phyloP scores from a whole-genome alignment of 1,140 invertebrate genomes.

The Bombyx mandarina region DNA sequence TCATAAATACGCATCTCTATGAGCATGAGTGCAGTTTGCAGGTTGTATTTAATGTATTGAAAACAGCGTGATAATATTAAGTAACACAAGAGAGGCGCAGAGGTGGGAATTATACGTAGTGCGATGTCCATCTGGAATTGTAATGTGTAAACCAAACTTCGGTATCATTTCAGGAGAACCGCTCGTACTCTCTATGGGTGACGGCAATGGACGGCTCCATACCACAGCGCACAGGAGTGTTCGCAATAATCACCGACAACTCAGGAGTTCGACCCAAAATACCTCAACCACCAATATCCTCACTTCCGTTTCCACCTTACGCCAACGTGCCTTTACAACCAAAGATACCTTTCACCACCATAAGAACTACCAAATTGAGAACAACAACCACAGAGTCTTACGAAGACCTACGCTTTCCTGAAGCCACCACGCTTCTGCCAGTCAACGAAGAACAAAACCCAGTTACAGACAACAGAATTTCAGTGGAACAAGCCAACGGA shows the following conservation, averaged over 20 bases:
- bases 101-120: too few species aligned
- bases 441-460: constrained; percentile 27
- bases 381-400: constrained; percentile 26
- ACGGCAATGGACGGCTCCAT: constrained; percentile 48
- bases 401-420: constrained; percentile 17
- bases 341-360: constrained; percentile 29
- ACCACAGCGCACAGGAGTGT: constrained; percentile 49
- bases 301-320: constrained; percentile 29
- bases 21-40: too few species aligned
- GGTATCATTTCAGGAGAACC: constrained; percentile 44
- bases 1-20: too few species aligned
- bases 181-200: constrained; percentile 55
- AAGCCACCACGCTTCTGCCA: constrained; percentile 31
- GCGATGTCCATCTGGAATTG: too few species aligned
- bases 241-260: constrained; percentile 49
- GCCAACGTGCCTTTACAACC: constrained; percentile 25
- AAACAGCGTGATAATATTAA: too few species aligned
- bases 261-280: constrained; percentile 29
- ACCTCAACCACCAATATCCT: constrained; percentile 31
- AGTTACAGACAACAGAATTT: constrained; percentile 21
- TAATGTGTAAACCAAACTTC: neutral
- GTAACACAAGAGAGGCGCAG: too few species aligned
- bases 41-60: too few species aligned
- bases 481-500: constrained; percentile 26
- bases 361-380: constrained; percentile 49